Percentiles rank a stretch among this genome's conserved stretches.
Conservation (phyloP, 2,888 invertebrate species). For the Heteropelma amictum region DNA sequence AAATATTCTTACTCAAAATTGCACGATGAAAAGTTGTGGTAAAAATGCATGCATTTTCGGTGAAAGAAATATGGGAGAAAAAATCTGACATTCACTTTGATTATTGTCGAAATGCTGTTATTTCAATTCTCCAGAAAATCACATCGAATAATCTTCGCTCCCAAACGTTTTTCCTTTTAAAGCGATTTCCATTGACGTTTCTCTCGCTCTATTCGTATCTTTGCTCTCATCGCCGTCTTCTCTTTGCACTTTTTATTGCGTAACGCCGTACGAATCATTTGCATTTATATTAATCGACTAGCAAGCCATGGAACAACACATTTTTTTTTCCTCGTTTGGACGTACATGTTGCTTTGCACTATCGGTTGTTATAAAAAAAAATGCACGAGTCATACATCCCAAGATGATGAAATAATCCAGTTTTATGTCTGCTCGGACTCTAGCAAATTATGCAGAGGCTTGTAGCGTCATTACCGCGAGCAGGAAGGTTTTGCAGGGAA, state of each 20-base stretch:
- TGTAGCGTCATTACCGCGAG: slow-evolving; percentile 40
- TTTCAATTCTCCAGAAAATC: no score
- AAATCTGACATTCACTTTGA: no score
- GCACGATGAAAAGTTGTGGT: no score
- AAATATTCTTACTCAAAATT: no score
- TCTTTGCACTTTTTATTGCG: slow-evolving; percentile 1
- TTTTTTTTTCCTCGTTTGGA: no score
- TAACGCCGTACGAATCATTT: slow-evolving; percentile 41
- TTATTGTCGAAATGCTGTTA: no score
- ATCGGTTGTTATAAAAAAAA: neutral
- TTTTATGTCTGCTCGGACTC: neutral
- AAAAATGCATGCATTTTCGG: no score
- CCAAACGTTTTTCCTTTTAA: neutral
- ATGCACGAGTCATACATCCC: neutral
- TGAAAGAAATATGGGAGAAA: no score
- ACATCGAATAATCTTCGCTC: no score
- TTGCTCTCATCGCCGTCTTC: neutral
- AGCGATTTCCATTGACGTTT: neutral
- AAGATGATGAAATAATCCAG: neutral
- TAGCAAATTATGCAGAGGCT: neutral
- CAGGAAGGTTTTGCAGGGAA: neutral
- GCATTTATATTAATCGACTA: slow-evolving; percentile 55
- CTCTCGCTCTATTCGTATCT: neutral
- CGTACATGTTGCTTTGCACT: neutral
- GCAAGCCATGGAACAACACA: neutral